A percentile compares a stretch with the other conserved stretches of the same genome.
Conservation (phyloP, 2,113 vertebrate species). For the Aphyosemion australe region DNA sequence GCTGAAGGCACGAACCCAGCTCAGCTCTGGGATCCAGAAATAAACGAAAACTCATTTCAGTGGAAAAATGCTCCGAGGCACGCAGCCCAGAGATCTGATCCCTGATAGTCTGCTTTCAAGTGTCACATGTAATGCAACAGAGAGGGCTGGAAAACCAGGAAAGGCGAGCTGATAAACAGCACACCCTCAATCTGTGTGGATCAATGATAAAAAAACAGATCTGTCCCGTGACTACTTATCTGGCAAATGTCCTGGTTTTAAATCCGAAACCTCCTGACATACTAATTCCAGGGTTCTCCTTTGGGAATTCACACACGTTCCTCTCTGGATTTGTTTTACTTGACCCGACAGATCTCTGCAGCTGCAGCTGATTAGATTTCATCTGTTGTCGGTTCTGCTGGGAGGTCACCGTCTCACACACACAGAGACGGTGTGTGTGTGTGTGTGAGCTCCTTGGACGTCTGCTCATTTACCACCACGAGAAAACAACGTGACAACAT, state of each 20-base stretch:
- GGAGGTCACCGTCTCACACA: conserved; percentile 20
- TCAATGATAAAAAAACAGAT: conserved; percentile 19
- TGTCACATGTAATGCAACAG: conserved; percentile 43
- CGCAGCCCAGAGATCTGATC: conserved; percentile 42
- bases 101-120: conserved; percentile 49
- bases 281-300: conserved; percentile 42
- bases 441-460: conserved; percentile 18
- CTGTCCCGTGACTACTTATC: conserved; percentile 38
- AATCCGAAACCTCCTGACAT: conserved; percentile 30
- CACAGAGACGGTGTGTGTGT: conserved; percentile 33
- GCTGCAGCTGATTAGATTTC: conserved; percentile 37
- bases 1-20: conserved; percentile 31
- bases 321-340: conserved; percentile 25
- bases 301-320: conserved; percentile 36
- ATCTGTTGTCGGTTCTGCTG: conserved; percentile 9
- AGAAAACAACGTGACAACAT: conserved; percentile 28
- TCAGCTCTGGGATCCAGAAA: conserved; percentile 42
- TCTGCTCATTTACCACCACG: not conserved
- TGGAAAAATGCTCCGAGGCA: conserved; percentile 59
- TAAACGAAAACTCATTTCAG: conserved; percentile 67
- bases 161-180: conserved; percentile 48
- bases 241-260: conserved; percentile 28
- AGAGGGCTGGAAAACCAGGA: conserved; percentile 29
- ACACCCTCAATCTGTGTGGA: conserved; percentile 21
- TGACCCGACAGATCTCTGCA: conserved; percentile 35